Conservation (phyloP, 2,888 invertebrate genomes). For the Plutella xylostella region DNA sequence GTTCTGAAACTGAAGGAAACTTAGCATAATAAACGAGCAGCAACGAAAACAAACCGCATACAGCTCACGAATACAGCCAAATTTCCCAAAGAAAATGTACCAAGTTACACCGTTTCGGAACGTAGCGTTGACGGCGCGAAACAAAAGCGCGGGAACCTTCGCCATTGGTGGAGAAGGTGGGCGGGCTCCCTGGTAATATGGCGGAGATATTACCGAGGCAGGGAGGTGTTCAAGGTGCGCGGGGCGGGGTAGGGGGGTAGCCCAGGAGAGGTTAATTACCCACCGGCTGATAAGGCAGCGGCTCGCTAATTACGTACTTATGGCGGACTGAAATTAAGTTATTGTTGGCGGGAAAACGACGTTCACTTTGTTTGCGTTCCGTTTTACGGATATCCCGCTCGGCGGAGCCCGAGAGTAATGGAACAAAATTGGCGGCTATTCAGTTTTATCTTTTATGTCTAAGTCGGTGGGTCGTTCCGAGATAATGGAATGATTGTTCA, state of each 20-base stretch:
- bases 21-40: conserved; percentile 51
- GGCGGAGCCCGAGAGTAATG: conserved; percentile 64
- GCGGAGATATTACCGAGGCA: conserved; percentile 64
- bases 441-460: conserved; percentile 49
- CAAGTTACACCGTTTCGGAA: conserved; percentile 65
- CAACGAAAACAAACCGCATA: conserved; percentile 62
- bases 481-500: conserved; percentile 63
- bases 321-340: conserved; percentile 69
- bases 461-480: conserved; percentile 25
- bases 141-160: conserved; percentile 66
- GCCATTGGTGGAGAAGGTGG: conserved; percentile 66
- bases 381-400: conserved; percentile 60
- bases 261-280: conserved; percentile 66
- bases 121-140: conserved; percentile 49
- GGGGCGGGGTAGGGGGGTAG: conserved; percentile 26
- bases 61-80: conserved; percentile 54
- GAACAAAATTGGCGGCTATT: conserved; percentile 64
- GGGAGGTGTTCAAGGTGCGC: conserved; percentile 63
- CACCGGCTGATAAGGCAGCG: conserved; percentile 68
- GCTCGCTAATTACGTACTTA: conserved; percentile 70
- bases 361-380: conserved; percentile 68
- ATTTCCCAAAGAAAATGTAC: conserved; percentile 57
- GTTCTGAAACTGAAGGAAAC: conserved; percentile 26
- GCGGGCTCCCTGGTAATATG: conserved; percentile 64
- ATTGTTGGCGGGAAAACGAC: conserved; percentile 65